Base-by-base conservation (phyloP, 2,797 vertebrate genomes). In the Pogonophryne albipinna region DNA sequence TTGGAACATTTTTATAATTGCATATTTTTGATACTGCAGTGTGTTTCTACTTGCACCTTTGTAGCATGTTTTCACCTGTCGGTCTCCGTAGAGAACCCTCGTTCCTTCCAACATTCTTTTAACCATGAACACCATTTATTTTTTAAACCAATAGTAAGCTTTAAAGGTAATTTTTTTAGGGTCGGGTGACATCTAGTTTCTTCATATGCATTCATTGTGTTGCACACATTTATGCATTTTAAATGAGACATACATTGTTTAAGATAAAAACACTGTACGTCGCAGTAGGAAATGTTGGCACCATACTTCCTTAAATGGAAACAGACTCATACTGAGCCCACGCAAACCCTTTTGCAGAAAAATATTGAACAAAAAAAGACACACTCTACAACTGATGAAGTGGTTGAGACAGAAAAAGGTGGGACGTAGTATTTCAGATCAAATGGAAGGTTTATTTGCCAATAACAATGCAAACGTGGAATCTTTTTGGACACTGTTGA, bases 401-500 rank as follows among this genome's bases (percentile, higher is more conserved):
- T 27, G 66, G 34, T 23, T n/a, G 19, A 58, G 69, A 71, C 51
- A 51, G 17, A n/a, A 55, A 46, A 46, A 45, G 53, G 46, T 56
- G 47, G 51, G 53, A 27, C 12, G 53, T 31, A 59, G 53, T 6
- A 23, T 27, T 55, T 68, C 64, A 42, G 15, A 50, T 69, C 8
- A 66, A 73, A 74, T 49, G 42, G 51, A 63, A 52, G 76, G 46
- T 77, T 69, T 73, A 71, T 66, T 74, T 78, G 62, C 49, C 76
- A 66, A 12, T 20, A 55, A 57, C 50, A 66, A 66, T 47, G 57
- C 9, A 20, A 41, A 3, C 20, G 41, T 57, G 12, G 1, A 9
- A 38, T 44, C 31, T 42, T 20, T 19, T 42, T 38, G 4, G 1
- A 38, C 6, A 19, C 12, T 9, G 1, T 7, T 16, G 49, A 62